Conservation (phyloP, 2,797 vertebrate genomes). For the Trematomus bernacchii region DNA sequence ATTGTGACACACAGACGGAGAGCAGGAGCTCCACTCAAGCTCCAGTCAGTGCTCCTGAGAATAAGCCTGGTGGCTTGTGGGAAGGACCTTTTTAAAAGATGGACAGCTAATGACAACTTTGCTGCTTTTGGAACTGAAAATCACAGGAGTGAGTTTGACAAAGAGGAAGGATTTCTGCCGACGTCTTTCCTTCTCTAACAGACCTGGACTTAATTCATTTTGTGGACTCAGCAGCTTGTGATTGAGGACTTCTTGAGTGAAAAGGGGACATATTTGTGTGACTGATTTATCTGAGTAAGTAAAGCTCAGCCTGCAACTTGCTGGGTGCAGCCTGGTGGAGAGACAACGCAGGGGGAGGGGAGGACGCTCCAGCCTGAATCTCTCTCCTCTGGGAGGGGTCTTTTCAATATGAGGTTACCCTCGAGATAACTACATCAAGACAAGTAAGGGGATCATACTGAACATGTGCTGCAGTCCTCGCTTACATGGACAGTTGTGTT, state of each 20-base stretch:
- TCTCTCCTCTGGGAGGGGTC: slow-evolving; percentile 70
- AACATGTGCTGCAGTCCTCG: slow-evolving; percentile 53
- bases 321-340: slow-evolving; percentile 40
- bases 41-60: slow-evolving; percentile 12
- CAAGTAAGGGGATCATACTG: slow-evolving; percentile 32
- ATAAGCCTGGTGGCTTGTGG: slow-evolving; percentile 30
- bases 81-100: slow-evolving; percentile 26
- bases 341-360: slow-evolving; percentile 75
- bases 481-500: slow-evolving; percentile 26
- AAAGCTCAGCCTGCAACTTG: slow-evolving; percentile 49
- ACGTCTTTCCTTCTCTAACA: slow-evolving; percentile 3
- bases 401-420: slow-evolving; percentile 68
- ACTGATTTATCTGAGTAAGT: slow-evolving; percentile 71
- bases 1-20: slow-evolving; percentile 49
- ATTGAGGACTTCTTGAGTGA: slow-evolving; percentile 36
- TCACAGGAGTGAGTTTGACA: slow-evolving; percentile 20
- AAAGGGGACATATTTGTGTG: slow-evolving; percentile 32
- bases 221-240: slow-evolving; percentile 20
- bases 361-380: slow-evolving; percentile 64
- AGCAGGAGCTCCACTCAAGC: slow-evolving; percentile 23
- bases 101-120: slow-evolving; percentile 46
- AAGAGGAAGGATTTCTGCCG: slow-evolving; percentile 30
- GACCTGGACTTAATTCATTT: slow-evolving; percentile 20
- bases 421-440: slow-evolving; percentile 54
- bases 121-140: slow-evolving; percentile 28